phyloP scores from a whole-genome alignment of 2,113 vertebrate species.

The Myocastor coypus region DNA sequence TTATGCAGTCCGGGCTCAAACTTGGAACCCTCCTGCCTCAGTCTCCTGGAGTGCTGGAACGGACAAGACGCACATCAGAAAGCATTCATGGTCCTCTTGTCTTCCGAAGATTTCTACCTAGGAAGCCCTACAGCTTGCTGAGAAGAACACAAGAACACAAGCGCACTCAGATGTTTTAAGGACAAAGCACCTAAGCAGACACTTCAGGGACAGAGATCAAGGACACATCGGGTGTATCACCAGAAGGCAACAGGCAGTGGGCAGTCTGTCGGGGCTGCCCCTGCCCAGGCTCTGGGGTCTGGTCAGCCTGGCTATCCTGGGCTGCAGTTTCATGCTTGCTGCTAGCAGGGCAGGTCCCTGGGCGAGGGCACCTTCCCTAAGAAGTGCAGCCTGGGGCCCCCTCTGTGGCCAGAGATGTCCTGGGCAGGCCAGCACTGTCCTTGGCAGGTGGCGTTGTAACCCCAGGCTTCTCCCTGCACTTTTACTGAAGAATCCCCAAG shows the following conservation, averaged over 20 bases:
- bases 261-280: too few species aligned
- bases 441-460: neutral
- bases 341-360: neutral
- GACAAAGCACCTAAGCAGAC: neutral
- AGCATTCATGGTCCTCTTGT: accelerated
- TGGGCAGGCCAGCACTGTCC: neutral
- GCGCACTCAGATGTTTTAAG: accelerated
- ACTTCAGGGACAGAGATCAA: neutral
- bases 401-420: neutral
- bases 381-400: neutral
- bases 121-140: neutral
- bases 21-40: neutral
- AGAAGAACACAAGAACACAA: neutral
- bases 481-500: neutral
- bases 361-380: neutral
- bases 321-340: neutral
- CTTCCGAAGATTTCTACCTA: accelerated
- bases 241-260: neutral
- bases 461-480: neutral
- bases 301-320: neutral
- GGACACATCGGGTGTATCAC: neutral
- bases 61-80: too few species aligned
- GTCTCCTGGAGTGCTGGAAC: neutral
- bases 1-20: neutral
- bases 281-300: neutral